Evolutionary conservation across 37 sponge, comb jelly and placozoan species (phyloP).

Genomic region (Geodia barretti): DNA sequence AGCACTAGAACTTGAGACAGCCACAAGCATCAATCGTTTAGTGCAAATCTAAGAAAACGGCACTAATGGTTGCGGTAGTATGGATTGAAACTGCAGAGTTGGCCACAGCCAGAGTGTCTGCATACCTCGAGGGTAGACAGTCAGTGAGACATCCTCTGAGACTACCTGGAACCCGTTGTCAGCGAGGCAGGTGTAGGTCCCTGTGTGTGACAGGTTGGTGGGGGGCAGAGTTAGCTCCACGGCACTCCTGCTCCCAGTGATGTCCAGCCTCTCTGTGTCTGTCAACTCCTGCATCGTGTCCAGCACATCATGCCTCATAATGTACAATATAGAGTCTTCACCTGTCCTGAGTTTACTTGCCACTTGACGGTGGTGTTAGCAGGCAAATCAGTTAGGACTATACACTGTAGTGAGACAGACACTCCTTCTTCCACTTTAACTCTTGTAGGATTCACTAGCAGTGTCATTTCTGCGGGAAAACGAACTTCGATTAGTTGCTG

Average conservation of each 20-base stretch:
- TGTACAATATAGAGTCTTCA: not conserved
- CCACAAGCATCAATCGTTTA: not conserved
- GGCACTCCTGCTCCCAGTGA: constrained; percentile 1
- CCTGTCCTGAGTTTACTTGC: not conserved
- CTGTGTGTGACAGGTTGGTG: constrained; percentile 15
- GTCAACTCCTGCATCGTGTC: not conserved
- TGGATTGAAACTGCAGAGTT: too few relatives aligned
- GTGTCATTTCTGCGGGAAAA: not conserved
- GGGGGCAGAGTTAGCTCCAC: constrained; percentile 10
- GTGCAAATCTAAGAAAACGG: too few relatives aligned
- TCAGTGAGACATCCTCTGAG: not conserved
- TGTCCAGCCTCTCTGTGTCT: not conserved
- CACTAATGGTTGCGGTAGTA: too few relatives aligned
- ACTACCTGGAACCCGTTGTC: constrained; percentile 9
- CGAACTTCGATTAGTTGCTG: not conserved
- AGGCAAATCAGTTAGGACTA: constrained; percentile 1
- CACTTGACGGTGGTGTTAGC: constrained; percentile 15
- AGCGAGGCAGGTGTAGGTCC: constrained; percentile 36
- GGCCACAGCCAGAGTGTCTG: too few relatives aligned
- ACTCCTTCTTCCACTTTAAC: constrained; percentile 15
- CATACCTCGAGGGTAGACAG: constrained; percentile 45
- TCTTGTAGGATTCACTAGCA: constrained; percentile 10
- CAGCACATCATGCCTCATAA: not conserved
- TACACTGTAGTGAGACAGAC: constrained; percentile 20
- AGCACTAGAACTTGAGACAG: not conserved